A percentile compares a stretch with the other conserved stretches of the same genome.
These are phyloP conservation scores for Ditylenchus weischeri DNA, from an alignment of 2,888 invertebrate genomes.

Conservation along the genomic window DNA sequence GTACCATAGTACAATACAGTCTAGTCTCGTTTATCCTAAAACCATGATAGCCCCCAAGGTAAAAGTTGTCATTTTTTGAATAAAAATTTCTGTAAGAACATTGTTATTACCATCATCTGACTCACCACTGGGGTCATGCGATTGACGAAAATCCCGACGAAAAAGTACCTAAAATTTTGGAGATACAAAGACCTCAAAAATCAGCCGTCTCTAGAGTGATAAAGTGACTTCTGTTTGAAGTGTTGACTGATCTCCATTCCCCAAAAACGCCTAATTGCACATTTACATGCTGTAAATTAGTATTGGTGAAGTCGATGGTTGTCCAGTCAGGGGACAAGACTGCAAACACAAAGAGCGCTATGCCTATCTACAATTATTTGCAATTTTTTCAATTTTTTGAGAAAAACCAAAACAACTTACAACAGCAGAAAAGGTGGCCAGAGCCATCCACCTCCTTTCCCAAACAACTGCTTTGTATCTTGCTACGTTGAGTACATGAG, in stretches of 20 bases:
- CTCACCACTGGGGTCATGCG: too few species aligned
- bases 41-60: too few species aligned
- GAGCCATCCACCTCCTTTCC: constrained; percentile 38
- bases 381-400: too few species aligned
- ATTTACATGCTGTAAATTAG: constrained; percentile 43
- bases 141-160: too few species aligned
- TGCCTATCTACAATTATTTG: constrained; percentile 41
- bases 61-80: too few species aligned
- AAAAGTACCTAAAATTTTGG: constrained; percentile 3
- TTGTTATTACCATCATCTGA: too few species aligned
- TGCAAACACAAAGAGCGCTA: constrained; percentile 44
- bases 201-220: too few species aligned
- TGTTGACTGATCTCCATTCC: constrained; percentile 49
- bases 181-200: too few species aligned
- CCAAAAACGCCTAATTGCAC: constrained; percentile 55
- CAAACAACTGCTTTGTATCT: constrained; percentile 49
- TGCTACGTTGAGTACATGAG: constrained; percentile 50
- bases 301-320: constrained; percentile 42
- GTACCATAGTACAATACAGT: too few species aligned
- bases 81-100: too few species aligned
- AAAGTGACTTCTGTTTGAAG: constrained; percentile 24
- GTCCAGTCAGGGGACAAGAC: constrained; percentile 52
- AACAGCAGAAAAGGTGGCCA: constrained; percentile 9
- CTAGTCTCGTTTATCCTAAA: too few species aligned
- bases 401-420: too few species aligned